Conservation (phyloP, 1,140 invertebrate species). For the Chrysomallon squamiferum region DNA sequence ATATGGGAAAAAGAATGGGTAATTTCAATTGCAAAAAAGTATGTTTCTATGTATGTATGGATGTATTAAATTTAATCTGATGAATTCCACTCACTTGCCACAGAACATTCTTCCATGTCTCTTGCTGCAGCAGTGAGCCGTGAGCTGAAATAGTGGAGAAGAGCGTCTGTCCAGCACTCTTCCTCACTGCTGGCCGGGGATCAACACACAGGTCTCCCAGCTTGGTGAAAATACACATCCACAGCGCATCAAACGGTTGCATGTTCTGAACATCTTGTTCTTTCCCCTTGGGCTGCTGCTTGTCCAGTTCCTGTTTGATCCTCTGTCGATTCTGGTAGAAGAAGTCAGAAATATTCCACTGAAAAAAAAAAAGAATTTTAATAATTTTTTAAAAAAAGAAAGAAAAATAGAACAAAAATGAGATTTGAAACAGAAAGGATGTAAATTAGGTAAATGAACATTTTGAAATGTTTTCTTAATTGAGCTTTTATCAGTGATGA, state of each 20-base stretch:
- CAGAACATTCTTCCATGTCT: conserved; percentile 78
- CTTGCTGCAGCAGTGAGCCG: conserved; percentile 81
- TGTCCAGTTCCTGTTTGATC: conserved; percentile 65
- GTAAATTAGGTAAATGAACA: too few relatives aligned
- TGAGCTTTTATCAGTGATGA: too few relatives aligned
- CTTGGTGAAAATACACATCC: conserved; percentile 93
- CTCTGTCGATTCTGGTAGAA: conserved; percentile 94
- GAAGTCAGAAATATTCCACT: conserved; percentile 99
- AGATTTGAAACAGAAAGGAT: not conserved
- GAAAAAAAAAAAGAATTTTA: conserved; percentile 45
- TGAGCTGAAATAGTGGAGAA: conserved; percentile 98
- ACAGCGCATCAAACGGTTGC: conserved; percentile 89
- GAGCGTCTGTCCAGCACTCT: conserved; percentile 97
- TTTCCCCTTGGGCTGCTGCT: conserved; percentile 16
- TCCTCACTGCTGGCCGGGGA: conserved; percentile 90
- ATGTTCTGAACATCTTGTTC: conserved; percentile 26
- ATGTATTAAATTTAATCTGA: too few relatives aligned
- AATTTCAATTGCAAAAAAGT: too few relatives aligned
- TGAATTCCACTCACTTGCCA: conserved; percentile 54
- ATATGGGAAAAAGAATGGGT: too few relatives aligned
- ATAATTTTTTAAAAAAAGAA: too few relatives aligned
- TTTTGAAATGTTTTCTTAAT: too few relatives aligned
- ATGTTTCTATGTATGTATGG: too few relatives aligned
- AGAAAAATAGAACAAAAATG: conserved; percentile 1
- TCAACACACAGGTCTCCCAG: conserved; percentile 95